Evolutionary conservation across 2,113 vertebrate genomes (phyloP).

Genomic region (Actenoides lindsayi): DNA sequence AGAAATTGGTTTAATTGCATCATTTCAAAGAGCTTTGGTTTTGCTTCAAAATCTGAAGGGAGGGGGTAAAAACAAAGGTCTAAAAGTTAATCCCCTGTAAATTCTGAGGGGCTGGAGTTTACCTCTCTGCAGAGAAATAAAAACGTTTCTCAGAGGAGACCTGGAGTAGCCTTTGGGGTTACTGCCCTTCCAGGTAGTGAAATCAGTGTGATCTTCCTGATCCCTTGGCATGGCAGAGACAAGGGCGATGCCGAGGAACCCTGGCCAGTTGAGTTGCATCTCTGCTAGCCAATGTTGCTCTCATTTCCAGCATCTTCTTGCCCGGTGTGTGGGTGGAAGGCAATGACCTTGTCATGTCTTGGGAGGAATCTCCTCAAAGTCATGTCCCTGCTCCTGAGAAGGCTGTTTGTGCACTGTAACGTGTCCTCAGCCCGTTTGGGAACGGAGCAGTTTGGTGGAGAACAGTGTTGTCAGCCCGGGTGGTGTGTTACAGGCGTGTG

Average conservation of each 20-base stretch:
- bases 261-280: background rate
- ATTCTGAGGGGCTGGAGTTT: background rate
- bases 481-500: background rate
- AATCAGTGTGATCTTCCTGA: background rate
- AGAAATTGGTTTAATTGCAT: background rate
- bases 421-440: background rate
- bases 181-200: accelerated
- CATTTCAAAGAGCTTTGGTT: constrained; percentile 5
- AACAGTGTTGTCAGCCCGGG: background rate
- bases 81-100: background rate
- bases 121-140: background rate
- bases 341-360: background rate
- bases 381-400: background rate
- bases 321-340: background rate
- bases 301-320: background rate
- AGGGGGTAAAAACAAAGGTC: background rate
- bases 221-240: background rate
- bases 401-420: background rate
- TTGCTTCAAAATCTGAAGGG: background rate
- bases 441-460: accelerated
- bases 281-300: background rate
- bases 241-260: background rate
- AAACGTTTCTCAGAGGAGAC: background rate
- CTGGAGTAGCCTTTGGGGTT: background rate
- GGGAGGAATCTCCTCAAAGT: background rate